Conservation (phyloP, 2,888 invertebrate genomes). For the Hirtodrosophila alboralis region DNA sequence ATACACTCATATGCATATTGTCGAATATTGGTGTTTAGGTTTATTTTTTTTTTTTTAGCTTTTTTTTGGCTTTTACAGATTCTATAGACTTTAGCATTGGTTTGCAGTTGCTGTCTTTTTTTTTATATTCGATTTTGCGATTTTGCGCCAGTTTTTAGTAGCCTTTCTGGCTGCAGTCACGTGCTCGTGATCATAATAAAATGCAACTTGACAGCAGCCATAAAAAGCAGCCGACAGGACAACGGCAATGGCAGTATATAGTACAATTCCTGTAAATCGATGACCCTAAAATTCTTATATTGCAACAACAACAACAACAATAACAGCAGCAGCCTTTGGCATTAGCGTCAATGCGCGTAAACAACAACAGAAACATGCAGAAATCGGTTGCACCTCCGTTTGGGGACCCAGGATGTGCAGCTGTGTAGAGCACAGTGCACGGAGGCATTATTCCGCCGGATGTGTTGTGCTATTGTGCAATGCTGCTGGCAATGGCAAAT, state of each 20-base stretch:
- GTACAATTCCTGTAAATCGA: constrained; percentile 49
- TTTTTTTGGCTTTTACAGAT: constrained; percentile 7
- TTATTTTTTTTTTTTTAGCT: constrained; percentile 13
- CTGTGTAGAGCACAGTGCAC: constrained; percentile 28
- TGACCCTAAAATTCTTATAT: constrained; percentile 56
- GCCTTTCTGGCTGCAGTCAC: constrained; percentile 58
- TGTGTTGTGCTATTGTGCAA: constrained; percentile 31
- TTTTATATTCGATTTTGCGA: constrained; percentile 13
- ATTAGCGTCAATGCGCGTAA: constrained; percentile 66
- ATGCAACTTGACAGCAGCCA: constrained; percentile 54
- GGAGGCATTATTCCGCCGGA: constrained; percentile 74
- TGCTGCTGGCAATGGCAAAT: constrained; percentile 42
- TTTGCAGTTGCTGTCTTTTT: constrained; percentile 11
- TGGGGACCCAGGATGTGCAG: constrained; percentile 53
- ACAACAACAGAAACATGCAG: constrained; percentile 63
- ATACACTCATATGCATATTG: constrained; percentile 27
- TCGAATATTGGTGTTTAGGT: constrained; percentile 28
- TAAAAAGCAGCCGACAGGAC: constrained; percentile 50
- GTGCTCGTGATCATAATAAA: constrained; percentile 65
- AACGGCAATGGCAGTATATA: constrained; percentile 17
- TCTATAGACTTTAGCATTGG: constrained; percentile 24
- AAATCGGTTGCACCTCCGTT: constrained; percentile 54
- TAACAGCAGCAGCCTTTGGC: constrained; percentile 43
- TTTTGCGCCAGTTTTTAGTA: constrained; percentile 35
- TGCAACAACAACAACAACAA: constrained; percentile 8